Evolutionary conservation across 2,113 vertebrate species (phyloP).

Genomic region (Otus sunia): DNA sequence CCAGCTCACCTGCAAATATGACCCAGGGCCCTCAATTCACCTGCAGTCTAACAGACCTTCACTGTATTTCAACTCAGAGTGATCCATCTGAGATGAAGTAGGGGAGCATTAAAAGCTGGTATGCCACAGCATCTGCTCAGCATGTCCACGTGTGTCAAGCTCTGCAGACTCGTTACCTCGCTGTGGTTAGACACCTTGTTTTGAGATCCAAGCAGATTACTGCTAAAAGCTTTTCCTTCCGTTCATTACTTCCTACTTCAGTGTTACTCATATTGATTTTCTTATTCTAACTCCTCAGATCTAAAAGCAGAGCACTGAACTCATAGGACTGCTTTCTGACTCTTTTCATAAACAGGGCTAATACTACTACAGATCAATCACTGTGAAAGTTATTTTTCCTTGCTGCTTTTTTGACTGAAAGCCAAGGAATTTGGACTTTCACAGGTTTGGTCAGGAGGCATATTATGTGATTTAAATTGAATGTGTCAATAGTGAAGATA

Average conservation of each 20-base stretch:
- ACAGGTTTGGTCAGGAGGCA: background rate
- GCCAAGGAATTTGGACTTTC: background rate
- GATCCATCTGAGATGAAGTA: background rate
- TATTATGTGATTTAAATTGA: background rate
- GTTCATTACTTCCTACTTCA: constrained; percentile 52
- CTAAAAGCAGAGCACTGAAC: constrained; percentile 46
- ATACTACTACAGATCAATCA: background rate
- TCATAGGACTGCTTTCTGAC: background rate
- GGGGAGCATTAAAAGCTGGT: background rate
- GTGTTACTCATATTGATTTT: constrained; percentile 66
- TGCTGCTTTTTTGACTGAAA: background rate
- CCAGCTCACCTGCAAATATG: background rate
- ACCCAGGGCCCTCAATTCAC: background rate
- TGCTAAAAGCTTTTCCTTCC: constrained; percentile 64
- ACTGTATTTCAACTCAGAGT: background rate
- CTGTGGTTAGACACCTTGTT: constrained; percentile 34
- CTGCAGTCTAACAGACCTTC: background rate
- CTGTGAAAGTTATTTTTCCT: background rate
- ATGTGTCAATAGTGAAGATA: background rate
- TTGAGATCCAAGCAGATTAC: constrained; percentile 39
- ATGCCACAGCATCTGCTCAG: background rate
- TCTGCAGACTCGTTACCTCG: background rate
- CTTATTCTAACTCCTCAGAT: constrained; percentile 20
- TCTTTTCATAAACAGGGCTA: background rate
- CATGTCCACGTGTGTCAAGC: background rate